Conservation (phyloP, 2,113 vertebrate genomes). For the Ciconia maguari region DNA sequence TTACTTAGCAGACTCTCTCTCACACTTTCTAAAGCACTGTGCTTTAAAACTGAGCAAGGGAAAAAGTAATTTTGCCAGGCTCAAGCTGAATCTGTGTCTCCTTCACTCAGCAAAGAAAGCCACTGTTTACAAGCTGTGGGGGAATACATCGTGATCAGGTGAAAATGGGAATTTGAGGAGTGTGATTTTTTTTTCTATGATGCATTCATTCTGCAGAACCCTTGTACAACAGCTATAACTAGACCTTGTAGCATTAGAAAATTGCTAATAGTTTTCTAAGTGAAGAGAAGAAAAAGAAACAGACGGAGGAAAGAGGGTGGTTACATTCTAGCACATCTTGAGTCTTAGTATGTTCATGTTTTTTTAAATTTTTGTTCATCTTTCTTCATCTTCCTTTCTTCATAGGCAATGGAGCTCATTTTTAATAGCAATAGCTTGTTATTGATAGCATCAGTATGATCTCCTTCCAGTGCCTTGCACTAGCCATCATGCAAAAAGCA, state of each 20-base stretch:
- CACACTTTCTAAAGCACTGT: background rate
- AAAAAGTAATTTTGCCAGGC: background rate
- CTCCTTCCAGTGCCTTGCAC: background rate
- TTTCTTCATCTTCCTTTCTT: background rate
- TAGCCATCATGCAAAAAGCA: background rate
- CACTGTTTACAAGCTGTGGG: background rate
- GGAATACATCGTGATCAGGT: background rate
- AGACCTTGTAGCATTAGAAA: background rate
- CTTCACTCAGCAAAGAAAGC: background rate
- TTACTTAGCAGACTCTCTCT: background rate
- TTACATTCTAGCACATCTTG: background rate
- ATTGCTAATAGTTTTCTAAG: slow-evolving; percentile 1
- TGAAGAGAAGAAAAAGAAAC: background rate
- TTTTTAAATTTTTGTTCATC: background rate
- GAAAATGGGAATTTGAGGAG: slow-evolving; percentile 18
- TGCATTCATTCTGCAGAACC: background rate
- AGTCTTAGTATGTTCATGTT: background rate
- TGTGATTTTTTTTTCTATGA: slow-evolving; percentile 24
- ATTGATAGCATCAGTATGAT: background rate
- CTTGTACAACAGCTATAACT: background rate
- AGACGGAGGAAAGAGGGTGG: background rate
- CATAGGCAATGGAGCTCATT: background rate
- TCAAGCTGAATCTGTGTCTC: background rate
- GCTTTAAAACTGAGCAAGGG: background rate
- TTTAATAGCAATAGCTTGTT: background rate